Base-by-base conservation (phyloP, 2,113 vertebrate genomes). In the Theristicus caerulescens region DNA sequence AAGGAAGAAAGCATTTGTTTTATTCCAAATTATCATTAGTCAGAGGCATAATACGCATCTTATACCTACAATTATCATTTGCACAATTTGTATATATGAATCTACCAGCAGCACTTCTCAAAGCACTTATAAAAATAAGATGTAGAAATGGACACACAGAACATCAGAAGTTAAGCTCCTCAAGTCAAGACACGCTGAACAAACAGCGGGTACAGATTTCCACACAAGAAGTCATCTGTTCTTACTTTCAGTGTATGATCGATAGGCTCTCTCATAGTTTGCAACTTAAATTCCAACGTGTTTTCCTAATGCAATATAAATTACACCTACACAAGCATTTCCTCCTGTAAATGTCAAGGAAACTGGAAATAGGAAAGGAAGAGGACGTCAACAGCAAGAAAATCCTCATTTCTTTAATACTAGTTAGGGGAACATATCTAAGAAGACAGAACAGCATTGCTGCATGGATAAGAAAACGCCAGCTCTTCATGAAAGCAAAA, bases 1-100 rank as follows among this genome's bases (percentile, higher is more conserved):
- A 13, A 91, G 81, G 86, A 82, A 84, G 58, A 92, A 90, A 82
- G 26, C 62, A 80, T 32, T 73, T 76, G 51, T 77, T 90, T 91
- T 70, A 81, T 80, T 94, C 38, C 74, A 85, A 54, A 82, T 69
- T 54, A 77, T 25, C 54, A 61, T 95, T 95, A 95, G 78, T 92
- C 93, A 96, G 66, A 90, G 46, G 62, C 54, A 85, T 82, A 95
- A 90, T 7, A 7, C 12, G 19, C 52, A 90, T 12, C 74, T 94
- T 61, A 92, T 6, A 87, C 91, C 94, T 72, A 81, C 86, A 95
- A 93, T 94, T 96, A 96, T 24, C 57, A 87, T 49, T 71, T 91
- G 69, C 70, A 76, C 81, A 65, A 85, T 96, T 74, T 58, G 40
- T 52, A 57, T 13, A 17, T 9, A 57, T 2, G 1, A 66, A 91